phyloP scores from a whole-genome alignment of 2,888 invertebrate genomes.

The Drosophila quasianomalipes region DNA sequence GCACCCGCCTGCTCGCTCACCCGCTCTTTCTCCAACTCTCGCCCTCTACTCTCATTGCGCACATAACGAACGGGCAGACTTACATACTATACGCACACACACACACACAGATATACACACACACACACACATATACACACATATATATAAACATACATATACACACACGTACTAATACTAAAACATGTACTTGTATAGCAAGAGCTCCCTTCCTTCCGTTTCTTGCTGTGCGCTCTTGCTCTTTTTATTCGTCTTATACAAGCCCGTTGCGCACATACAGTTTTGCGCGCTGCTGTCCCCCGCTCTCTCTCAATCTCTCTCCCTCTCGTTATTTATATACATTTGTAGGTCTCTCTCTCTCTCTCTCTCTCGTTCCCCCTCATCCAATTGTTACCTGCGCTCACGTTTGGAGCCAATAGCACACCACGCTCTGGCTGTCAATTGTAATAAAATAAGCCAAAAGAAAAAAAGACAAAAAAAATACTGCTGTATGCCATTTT shows the following conservation, averaged over 20 bases:
- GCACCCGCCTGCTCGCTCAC: conserved; percentile 31
- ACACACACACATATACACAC: not conserved
- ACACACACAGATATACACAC: not conserved
- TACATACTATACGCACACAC: conserved; percentile 29
- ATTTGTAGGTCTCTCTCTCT: not conserved
- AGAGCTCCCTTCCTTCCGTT: conserved; percentile 74
- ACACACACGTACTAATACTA: conserved; percentile 36
- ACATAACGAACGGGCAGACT: conserved; percentile 20
- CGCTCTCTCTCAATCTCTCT: conserved; percentile 7
- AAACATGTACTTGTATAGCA: conserved; percentile 56
- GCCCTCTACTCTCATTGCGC: conserved; percentile 34
- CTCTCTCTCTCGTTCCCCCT: conserved; percentile 24
- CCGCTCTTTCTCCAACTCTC: conserved; percentile 16
- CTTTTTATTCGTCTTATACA: conserved; percentile 68
- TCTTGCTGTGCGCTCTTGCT: conserved; percentile 49
- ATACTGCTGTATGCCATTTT: conserved; percentile 61
- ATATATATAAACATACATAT: not conserved
- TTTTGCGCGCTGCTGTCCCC: conserved; percentile 57
- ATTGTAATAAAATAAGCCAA: conserved; percentile 57
- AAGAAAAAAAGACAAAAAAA: conserved; percentile 16
- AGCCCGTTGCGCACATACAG: conserved; percentile 76
- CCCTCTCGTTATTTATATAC: conserved; percentile 6
- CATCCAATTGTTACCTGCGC: conserved; percentile 57
- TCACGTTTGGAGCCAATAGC: conserved; percentile 58
- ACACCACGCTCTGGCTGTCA: conserved; percentile 56